phyloP scores from a whole-genome alignment of 2,888 invertebrate species.

The Apodemia hepburni region DNA sequence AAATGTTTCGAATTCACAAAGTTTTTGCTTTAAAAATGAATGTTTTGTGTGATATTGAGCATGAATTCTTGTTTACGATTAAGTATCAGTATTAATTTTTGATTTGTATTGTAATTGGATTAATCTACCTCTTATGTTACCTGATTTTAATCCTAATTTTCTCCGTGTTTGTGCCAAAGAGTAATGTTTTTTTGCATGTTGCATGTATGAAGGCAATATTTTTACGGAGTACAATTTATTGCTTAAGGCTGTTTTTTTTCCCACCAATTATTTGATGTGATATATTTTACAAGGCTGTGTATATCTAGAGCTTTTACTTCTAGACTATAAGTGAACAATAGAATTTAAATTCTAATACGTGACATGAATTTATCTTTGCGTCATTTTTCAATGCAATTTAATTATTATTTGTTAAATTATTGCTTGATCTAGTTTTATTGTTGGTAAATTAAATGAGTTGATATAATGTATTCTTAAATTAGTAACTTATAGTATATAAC shows the following conservation, averaged over 20 bases:
- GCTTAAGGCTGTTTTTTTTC: conserved; percentile 14
- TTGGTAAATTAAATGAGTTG: too few species aligned
- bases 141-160: conserved; percentile 34
- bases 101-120: conserved; percentile 6
- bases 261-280: conserved; percentile 17
- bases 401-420: too few species aligned
- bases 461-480: too few species aligned
- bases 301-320: conserved; percentile 18
- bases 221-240: not conserved
- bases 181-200: conserved; percentile 9
- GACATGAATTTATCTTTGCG: not conserved
- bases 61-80: not conserved
- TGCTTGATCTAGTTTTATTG: too few species aligned
- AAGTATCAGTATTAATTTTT: conserved; percentile 5
- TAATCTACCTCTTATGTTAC: conserved; percentile 50
- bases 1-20: too few species aligned
- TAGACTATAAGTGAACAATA: not conserved
- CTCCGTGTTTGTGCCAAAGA: conserved; percentile 28
- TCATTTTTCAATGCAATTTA: too few species aligned
- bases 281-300: conserved; percentile 20
- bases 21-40: too few species aligned
- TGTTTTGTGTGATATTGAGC: too few species aligned
- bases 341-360: not conserved
- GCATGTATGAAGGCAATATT: not conserved
- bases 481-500: too few species aligned